Percentiles rank a stretch among this genome's conserved stretches.
Conservation (phyloP, 2,888 invertebrate species). For the Metellina segmentata region DNA sequence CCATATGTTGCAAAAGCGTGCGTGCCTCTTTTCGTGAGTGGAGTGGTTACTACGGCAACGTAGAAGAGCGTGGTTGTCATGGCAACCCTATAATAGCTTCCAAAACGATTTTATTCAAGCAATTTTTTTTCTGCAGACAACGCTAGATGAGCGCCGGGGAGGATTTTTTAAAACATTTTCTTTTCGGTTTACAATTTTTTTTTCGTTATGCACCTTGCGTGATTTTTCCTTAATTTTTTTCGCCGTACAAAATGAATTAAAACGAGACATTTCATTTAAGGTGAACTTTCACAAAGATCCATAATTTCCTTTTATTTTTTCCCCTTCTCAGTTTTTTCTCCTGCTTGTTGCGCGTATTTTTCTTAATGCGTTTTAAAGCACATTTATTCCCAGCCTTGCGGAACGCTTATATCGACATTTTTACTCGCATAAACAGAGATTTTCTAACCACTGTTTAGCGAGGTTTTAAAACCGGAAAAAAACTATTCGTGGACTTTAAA, state of each 20-base stretch:
- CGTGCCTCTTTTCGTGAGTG: conserved; percentile 18
- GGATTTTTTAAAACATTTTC: conserved; percentile 27
- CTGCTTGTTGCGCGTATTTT: conserved; percentile 39
- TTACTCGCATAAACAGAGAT: conserved; percentile 39
- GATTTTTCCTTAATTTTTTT: conserved; percentile 65
- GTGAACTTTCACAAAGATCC: neutral
- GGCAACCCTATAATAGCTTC: conserved; percentile 66
- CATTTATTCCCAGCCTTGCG: conserved; percentile 47
- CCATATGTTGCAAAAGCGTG: conserved; percentile 20
- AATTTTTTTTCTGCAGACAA: conserved; percentile 55
- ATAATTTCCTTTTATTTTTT: conserved; percentile 37
- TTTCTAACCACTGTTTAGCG: conserved; percentile 31
- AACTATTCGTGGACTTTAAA: conserved; percentile 43
- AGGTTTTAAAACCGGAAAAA: conserved; percentile 1
- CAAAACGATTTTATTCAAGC: conserved; percentile 74
- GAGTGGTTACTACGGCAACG: conserved; percentile 54
- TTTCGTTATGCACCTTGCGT: conserved; percentile 32
- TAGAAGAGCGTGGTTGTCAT: conserved; percentile 46
- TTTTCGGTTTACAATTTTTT: conserved; percentile 37
- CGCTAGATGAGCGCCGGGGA: conserved; percentile 12
- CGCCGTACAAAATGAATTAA: conserved; percentile 68
- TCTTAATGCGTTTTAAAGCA: conserved; percentile 71
- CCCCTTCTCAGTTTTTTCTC: neutral
- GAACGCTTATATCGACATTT: conserved; percentile 57
- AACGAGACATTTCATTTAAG: conserved; percentile 74